Base-by-base conservation (phyloP, 2,113 vertebrate species). In the Macquaria australasica region DNA sequence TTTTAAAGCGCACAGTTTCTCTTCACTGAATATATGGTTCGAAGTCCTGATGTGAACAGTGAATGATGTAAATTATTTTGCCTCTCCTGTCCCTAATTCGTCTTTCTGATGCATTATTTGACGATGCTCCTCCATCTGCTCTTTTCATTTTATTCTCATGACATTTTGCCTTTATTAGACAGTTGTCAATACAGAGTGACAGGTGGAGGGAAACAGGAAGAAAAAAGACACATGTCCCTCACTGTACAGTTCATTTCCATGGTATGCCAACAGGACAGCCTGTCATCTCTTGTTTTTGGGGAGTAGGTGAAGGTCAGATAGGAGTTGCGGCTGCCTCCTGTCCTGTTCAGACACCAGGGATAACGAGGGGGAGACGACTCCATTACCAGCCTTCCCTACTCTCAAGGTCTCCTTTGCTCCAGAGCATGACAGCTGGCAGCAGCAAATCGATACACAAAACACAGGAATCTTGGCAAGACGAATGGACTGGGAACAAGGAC, bases 361-460 rank as follows among this genome's bases (percentile, higher is more conserved):
- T 92, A 84, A 92, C 67, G 10, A 87, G 89, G 59, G 28, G 63
- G 73, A 91, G 86, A 93, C 16, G 78, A 89, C 91, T 92, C 84
- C 82, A 91, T 91, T 93, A 91, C 53, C 0, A 16, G 50, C 73
- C 70, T 45, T 10, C 58, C 60, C 80, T 84, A 56, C 53, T 83
- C 80, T 92, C 90, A 89, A 89, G 85, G 89, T 87, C 84, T 66
- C 55, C 86, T 90, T 86, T 84, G 77, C 82, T 84, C 83, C 37
- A 12, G 37, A 55, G 59, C 79, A 70, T 81, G 81, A 84, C 86
- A 85, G 86, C 81, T 85, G 84, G 73, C 87, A 89, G 91, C 90
- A 84, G 91, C 75, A 90, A 93, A 95, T 95, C 93, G 21, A 94
- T 95, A 89, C 59, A 68, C 82, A 91, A 93, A 94, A 92, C 84